A percentile compares a stretch with the other conserved stretches of the same genome.
Evolutionary conservation across 2,797 vertebrate genomes (phyloP).

Genomic region (Phataginus tricuspis): DNA sequence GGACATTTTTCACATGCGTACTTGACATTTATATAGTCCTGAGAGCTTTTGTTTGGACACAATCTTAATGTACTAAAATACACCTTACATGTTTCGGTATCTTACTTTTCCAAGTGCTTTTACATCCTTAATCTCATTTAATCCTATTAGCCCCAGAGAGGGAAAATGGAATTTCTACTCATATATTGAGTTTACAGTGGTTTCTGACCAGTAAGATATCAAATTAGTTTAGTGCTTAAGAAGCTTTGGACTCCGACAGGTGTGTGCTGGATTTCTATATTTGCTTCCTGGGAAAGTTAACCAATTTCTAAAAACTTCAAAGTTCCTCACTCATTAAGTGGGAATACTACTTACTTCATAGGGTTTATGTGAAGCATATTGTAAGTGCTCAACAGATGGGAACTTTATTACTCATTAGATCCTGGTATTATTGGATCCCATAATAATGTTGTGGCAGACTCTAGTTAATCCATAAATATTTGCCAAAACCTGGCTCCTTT

Average conservation of each 20-base stretch:
- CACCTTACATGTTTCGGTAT: background rate
- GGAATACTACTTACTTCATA: background rate
- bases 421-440: background rate
- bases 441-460: conserved; percentile 22
- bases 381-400: background rate
- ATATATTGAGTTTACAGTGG: background rate
- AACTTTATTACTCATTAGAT: conserved; percentile 40
- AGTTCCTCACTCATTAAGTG: background rate
- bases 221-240: background rate
- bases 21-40: background rate
- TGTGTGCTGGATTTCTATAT: background rate
- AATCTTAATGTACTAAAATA: conserved; percentile 30
- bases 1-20: background rate
- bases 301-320: conserved; percentile 43
- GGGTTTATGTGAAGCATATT: background rate
- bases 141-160: background rate
- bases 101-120: conserved; percentile 26
- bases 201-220: background rate
- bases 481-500: background rate
- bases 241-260: background rate
- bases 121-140: conserved; percentile 1
- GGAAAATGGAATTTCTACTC: background rate
- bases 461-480: background rate
- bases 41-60: background rate
- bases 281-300: conserved; percentile 5